These are phyloP conservation scores for Sitophilus oryzae DNA, from an alignment of 1,140 invertebrate species.

Conservation along the genomic window DNA sequence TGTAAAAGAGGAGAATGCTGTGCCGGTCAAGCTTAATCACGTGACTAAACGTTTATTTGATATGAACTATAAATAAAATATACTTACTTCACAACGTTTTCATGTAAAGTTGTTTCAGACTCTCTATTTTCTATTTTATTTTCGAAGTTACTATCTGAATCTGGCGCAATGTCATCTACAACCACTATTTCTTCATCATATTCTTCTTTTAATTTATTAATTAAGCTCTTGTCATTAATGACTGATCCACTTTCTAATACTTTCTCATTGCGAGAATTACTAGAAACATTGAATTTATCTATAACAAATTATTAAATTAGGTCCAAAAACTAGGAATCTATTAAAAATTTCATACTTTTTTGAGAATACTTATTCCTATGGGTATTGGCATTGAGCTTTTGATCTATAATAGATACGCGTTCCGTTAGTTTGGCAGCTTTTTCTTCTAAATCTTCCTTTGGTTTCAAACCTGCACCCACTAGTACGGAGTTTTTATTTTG, in stretches of 20 bases:
- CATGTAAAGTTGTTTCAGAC: slow-evolving; percentile 19
- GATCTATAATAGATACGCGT: slow-evolving; percentile 42
- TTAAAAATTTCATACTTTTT: slow-evolving; percentile 22
- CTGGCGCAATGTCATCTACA: slow-evolving; percentile 27
- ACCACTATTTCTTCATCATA: slow-evolving; percentile 30
- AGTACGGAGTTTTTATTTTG: slow-evolving; percentile 53
- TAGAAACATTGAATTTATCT: slow-evolving; percentile 16
- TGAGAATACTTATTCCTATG: slow-evolving; percentile 39
- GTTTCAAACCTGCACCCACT: slow-evolving; percentile 23
- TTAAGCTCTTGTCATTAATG: slow-evolving; percentile 34
- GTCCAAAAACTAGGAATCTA: no score
- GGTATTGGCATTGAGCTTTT: slow-evolving; percentile 40
- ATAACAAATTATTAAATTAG: slow-evolving; percentile 4
- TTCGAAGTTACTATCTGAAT: slow-evolving; percentile 2
- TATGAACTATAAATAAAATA: neutral
- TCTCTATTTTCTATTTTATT: slow-evolving; percentile 27
- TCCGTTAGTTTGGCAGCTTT: slow-evolving; percentile 43
- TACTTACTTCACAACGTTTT: neutral
- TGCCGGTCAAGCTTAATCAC: no score
- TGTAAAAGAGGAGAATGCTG: no score
- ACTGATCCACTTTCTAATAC: slow-evolving; percentile 38
- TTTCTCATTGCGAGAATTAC: slow-evolving; percentile 24
- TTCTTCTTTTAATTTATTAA: slow-evolving; percentile 17
- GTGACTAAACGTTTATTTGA: no score
- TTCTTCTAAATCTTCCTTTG: slow-evolving; percentile 40